Conservation (phyloP, 1,140 invertebrate species). For the Nomia melanderi region DNA sequence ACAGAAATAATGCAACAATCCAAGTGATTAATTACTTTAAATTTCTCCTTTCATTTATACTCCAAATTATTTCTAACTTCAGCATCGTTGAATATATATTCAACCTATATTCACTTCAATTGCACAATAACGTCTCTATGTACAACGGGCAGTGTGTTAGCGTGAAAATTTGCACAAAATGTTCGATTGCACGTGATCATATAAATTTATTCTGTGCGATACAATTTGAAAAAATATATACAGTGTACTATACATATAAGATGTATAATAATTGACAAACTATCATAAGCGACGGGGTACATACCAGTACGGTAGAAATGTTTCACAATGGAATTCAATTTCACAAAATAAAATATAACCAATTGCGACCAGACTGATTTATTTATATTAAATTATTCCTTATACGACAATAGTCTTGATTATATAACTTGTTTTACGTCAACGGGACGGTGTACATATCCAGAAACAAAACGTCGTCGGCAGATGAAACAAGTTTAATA, state of each 20-base stretch:
- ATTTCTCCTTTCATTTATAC: too few species aligned
- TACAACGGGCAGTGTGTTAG: neutral
- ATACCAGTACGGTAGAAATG: neutral
- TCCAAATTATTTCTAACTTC: too few species aligned
- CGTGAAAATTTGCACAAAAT: neutral
- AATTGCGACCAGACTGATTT: neutral
- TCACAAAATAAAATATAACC: neutral
- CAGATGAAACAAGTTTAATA: neutral
- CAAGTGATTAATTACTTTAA: too few species aligned
- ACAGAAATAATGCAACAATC: too few species aligned
- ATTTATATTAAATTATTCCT: neutral
- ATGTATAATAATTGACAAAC: neutral
- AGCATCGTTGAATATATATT: too few species aligned
- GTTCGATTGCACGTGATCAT: conserved; percentile 15
- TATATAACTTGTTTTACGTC: neutral
- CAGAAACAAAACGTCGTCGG: neutral
- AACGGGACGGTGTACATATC: neutral
- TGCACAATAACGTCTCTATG: too few species aligned
- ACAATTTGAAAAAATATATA: conserved; percentile 44
- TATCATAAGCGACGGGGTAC: neutral
- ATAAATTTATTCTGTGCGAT: conserved; percentile 45
- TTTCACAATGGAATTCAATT: neutral
- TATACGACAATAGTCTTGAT: neutral
- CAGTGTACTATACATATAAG: conserved; percentile 22
- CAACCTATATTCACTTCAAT: too few species aligned